Evolutionary conservation across 2,888 invertebrate species (phyloP).

Genomic region (Desoria tigrina): DNA sequence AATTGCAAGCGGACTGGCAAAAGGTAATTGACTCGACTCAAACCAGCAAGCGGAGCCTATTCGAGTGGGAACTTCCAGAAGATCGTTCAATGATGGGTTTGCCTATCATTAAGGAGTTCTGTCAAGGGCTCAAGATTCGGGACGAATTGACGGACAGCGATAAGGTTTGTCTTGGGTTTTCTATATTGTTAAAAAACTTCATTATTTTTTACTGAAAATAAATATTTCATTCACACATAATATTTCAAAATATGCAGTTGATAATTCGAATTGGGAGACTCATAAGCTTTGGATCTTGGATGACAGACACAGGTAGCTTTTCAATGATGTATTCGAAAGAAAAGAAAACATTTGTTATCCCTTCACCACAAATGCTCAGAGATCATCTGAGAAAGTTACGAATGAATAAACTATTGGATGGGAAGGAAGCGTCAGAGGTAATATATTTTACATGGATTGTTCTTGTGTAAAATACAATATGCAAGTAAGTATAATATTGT

Average conservation of each 20-base stretch:
- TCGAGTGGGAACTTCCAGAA: conserved; percentile 43
- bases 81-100: conserved; percentile 47
- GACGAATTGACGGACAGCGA: conserved; percentile 8
- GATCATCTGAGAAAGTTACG: conserved; percentile 27
- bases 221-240: background rate
- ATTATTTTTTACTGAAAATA: background rate
- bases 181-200: background rate
- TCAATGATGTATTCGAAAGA: conserved; percentile 33
- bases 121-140: conserved; percentile 20
- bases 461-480: conserved; percentile 1
- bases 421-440: conserved; percentile 18
- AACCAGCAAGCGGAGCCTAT: conserved; percentile 13
- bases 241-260: conserved; percentile 25
- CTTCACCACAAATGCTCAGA: conserved; percentile 30
- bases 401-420: conserved; percentile 25
- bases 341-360: conserved; percentile 31
- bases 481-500: background rate
- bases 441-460: background rate
- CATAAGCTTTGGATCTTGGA: conserved; percentile 46
- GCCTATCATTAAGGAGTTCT: conserved; percentile 26
- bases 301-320: conserved; percentile 45
- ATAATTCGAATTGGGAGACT: conserved; percentile 43
- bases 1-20: conserved; percentile 31
- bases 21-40: conserved; percentile 6
- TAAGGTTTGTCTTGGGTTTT: conserved; percentile 21